Base-by-base conservation (phyloP, 2,797 vertebrate species). In the Acridotheres tristis region DNA sequence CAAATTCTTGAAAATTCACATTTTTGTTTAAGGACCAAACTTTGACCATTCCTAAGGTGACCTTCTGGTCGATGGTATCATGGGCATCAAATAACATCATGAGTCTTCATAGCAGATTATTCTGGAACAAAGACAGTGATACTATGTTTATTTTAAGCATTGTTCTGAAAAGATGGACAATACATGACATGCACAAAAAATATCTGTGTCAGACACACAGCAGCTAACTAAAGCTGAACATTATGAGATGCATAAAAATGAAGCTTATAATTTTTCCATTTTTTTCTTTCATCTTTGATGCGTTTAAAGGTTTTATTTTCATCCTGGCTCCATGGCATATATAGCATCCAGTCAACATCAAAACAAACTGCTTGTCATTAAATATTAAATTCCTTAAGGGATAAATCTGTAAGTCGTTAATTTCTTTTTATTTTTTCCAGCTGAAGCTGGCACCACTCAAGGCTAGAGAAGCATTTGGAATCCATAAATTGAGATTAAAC, bases 371-470 rank as follows among this genome's bases (percentile, higher is more conserved):
- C 38, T 82, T 87, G 34, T 67, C 50, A 76, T 94, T 85, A 91
- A 85, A 95, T 88, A 94, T 79, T 85, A 79, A 89, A 78, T 62
- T 89, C 55, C 76, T 69, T 85, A 38, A 72, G 79, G 67, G 51
- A 9, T 75, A 89, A 82, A 88, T 79, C 47, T 71, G 19, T 81
- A 73, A 65, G 47, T 76, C 63, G 47, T 94, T 85, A 34, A 61
- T 85, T 89, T 89, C 18, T 66, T 68, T 82, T 73, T 34, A 42
- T 38, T 38, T 72, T 87, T 87, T 86, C 68, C 30, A 63, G 47
- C 17, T 77, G 63, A 85, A 89, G 29, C 38, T 88, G 59, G 29
- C 40, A 73, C 19, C 55, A 73, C 26, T 71, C 20, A 69, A 65
- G 55, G 63, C 63, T 68, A 43, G 27, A 58, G 19, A 68, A 65